Base-by-base conservation (phyloP, 2,797 vertebrate species). In the Myotis pilosus region DNA sequence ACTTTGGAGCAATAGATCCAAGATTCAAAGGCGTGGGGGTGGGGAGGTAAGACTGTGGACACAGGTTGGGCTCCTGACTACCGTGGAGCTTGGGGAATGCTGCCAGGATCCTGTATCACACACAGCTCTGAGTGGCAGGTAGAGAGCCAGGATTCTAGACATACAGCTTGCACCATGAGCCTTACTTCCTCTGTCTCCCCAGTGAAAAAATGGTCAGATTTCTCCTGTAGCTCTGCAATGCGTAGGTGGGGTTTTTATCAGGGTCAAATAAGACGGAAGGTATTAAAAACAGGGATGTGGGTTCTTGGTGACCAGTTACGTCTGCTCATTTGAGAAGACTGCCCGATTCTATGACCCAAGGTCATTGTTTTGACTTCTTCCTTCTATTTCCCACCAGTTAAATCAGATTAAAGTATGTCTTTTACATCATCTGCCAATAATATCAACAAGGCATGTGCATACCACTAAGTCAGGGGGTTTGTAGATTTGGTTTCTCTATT, bases 341-440 rank as follows among this genome's bases (percentile, higher is more conserved):
- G n/a, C 4, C 1, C 3, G 20, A 69, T 49, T 75, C 41, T 55
- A 16, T 53, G 53, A 66, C 7, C 19, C 10, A 33, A 80, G 25
- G 23, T 71, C 55, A 89, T 28, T 96, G n/a, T 87, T 87, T 84
- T 79, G 3, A 55, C 55, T 76, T 66, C 28, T 95, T 94, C 76
- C 57, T 89, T 80, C 13, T 49, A 22, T 64, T 88, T 94, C 51
- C 23, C 23, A 44, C 62, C 28, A 38, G 15, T 76, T 92, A 33
- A 71, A 44, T 49, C 60, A 89, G 19, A 79, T 86, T 69, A 74
- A 72, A 74, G 20, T 25, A 12, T n/a, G 13, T 78, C 71, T 81
- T 76, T 92, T 84, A n/a, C 10, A 60, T 82, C 8, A 81, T 53
- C 23, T 57, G 41, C 57, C 25, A 91, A 12, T 41, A 86, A 62